Evolutionary conservation across 1,140 invertebrate species (phyloP), one percentile per base, ranked within the genome.

Genomic region (Drosophila trapezifrons): DNA sequence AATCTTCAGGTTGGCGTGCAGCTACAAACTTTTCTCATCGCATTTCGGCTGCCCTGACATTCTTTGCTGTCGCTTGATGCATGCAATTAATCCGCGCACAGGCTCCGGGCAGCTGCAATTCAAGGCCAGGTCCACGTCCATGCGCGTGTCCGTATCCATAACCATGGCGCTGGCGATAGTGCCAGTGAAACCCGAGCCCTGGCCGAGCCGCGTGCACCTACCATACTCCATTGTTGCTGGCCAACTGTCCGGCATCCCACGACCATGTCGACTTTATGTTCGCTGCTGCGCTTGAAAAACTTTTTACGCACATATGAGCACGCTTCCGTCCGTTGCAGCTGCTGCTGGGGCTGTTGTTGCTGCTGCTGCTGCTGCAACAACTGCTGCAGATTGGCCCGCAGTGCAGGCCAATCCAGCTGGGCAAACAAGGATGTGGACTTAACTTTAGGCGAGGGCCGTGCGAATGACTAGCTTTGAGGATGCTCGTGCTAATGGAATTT

Each of bases 251-350:
- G 57, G 59, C 35, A 38, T 40, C 43, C 64, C 46, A 54, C 27
- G 38, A 45, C 67, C 55, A 73, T 74, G 71, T 66, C 52, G 45
- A 58, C 52, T 56, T 80, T 69, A 63, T 40, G 69, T 71, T 72
- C 47, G 47, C 43, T 69, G 76, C 66, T 67, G 80, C 80, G 81
- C 80, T 78, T 85, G 59, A 66, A 70, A 69, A 81, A 78, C 57
- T 81, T 60, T 77, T 69, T 58, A 80, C 67, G 59, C 71, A 64
- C 58, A 79, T 60, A 72, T 57, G 66, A 63, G 47, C 81, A 75
- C 64, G 70, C 67, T 86, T 86, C 78, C 81, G 82, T 65, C 54
- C 71, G 49, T 25, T 67, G 47, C 74, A 73, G 63, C 60, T 78
- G 67, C 42, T 32, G 43, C 0, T 15, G 49, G 8, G 35, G 13